phyloP scores from a whole-genome alignment of 1,140 invertebrate genomes.

The Penaeus vannamei region DNA sequence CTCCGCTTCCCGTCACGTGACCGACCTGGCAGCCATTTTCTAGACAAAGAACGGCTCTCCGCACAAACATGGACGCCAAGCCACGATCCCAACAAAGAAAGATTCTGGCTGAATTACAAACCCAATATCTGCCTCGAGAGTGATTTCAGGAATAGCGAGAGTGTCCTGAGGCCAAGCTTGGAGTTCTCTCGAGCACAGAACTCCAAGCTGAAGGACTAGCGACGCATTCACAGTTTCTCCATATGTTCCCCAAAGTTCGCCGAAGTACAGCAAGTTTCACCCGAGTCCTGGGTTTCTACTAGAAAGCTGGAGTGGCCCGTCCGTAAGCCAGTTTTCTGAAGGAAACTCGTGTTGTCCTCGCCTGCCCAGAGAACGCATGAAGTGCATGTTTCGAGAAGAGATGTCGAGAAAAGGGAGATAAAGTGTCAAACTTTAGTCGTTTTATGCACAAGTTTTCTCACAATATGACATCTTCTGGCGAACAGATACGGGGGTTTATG shows the following conservation, averaged over 20 bases:
- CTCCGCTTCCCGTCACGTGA: slow-evolving; percentile 64
- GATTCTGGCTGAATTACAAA: neutral
- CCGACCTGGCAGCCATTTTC: slow-evolving; percentile 67
- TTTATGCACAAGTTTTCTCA: too few species aligned
- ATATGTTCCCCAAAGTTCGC: neutral
- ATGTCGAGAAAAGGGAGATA: neutral
- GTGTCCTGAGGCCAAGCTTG: neutral
- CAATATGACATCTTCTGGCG: too few species aligned
- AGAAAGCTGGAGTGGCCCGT: slow-evolving; percentile 51
- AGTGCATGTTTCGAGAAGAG: neutral
- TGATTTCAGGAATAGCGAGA: neutral
- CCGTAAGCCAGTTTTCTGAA: slow-evolving; percentile 23
- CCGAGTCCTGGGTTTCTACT: slow-evolving; percentile 28
- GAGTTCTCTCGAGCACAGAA: too few species aligned
- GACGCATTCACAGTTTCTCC: neutral
- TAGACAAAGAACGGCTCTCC: slow-evolving; percentile 65
- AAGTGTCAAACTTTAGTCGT: neutral
- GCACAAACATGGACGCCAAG: slow-evolving; percentile 55
- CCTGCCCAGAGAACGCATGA: neutral
- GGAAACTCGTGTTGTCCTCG: neutral
- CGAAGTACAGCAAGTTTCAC: slow-evolving; percentile 32
- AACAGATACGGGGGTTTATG: too few species aligned
- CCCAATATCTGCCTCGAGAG: neutral
- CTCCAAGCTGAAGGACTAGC: neutral
- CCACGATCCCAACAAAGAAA: slow-evolving; percentile 32